Base-by-base conservation (phyloP, 2,797 vertebrate genomes). In the Xenopus petersii region DNA sequence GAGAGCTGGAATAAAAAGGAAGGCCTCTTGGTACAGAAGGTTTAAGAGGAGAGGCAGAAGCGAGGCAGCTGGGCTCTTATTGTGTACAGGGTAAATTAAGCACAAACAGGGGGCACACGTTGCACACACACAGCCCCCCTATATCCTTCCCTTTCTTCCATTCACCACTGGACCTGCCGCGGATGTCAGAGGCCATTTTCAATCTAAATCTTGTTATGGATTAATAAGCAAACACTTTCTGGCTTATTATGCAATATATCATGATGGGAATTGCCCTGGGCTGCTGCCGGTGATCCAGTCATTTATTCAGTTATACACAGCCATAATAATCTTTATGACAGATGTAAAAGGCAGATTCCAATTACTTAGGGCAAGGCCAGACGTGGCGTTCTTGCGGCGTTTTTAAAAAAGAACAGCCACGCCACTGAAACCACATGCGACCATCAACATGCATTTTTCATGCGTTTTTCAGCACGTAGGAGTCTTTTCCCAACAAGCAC, bases 161-260 rank as follows among this genome's bases (percentile, higher is more conserved):
- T 47, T 79, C 59, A 81, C 46, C 72, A 62, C 80, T 64, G 69
- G 80, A 80, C 71, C 73, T 80, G 84, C 70, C 86, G 81, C 0
- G 71, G 79, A 76, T 5, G 59, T 75, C 83, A 87, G 79, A 82
- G 89, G 86, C 86, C 86, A 59, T 83, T 89, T 91, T 90, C 91
- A 89, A 92, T 93, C 91, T 89, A 88, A 88, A 87, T 87, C 89
- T 90, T 82, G 86, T 91, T 92, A 88, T 67, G 87, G 88, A 90
- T 90, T 92, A 90, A 92, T 90, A 92, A 91, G 89, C 83, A 85
- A 92, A 91, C 87, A 81, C 87, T 90, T 91, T 89, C 83, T 86
- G 81, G 82, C 86, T 91, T 88, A 88, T 91, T 91, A 89, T 89
- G 83, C 86, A 86, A 92, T 90, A 90, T 86, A 87, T 92, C 90